These are phyloP conservation scores for Malaclemys terrapin DNA, from an alignment of 2,113 vertebrate genomes.

Conservation along the genomic window DNA sequence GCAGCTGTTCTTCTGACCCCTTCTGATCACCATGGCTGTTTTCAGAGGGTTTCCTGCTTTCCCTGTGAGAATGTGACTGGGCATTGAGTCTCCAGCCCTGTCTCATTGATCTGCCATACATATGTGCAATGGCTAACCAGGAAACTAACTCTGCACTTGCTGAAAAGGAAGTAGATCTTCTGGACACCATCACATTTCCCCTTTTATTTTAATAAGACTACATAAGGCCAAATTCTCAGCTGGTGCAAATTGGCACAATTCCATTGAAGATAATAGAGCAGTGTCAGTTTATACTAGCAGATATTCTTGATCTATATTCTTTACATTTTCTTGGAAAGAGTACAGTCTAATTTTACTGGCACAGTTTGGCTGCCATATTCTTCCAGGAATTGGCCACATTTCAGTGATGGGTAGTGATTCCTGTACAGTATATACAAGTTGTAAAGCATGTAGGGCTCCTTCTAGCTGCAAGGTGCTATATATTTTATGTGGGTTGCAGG, in stretches of 20 bases:
- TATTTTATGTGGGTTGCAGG: background rate
- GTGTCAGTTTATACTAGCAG: background rate
- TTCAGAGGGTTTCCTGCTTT: background rate
- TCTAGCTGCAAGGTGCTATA: background rate
- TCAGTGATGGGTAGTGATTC: background rate
- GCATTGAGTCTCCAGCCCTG: accelerated
- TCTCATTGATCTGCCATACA: background rate
- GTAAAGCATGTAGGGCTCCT: background rate
- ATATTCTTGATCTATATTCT: background rate
- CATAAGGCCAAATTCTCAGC: background rate
- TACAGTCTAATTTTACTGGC: constrained; percentile 14
- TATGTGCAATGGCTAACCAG: accelerated
- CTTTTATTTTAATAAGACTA: background rate
- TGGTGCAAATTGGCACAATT: background rate
- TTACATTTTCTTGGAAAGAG: background rate
- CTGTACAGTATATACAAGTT: accelerated
- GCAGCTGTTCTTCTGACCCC: background rate
- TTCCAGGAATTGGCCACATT: constrained; percentile 18
- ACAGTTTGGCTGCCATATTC: background rate
- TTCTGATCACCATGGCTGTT: background rate
- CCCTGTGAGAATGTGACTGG: background rate
- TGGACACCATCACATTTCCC: background rate
- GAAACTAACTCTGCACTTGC: background rate
- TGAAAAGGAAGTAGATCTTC: background rate
- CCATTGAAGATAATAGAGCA: background rate